Evolutionary conservation across 1,140 invertebrate genomes (phyloP).

Genomic region (Gonioctena quinquepunctata): DNA sequence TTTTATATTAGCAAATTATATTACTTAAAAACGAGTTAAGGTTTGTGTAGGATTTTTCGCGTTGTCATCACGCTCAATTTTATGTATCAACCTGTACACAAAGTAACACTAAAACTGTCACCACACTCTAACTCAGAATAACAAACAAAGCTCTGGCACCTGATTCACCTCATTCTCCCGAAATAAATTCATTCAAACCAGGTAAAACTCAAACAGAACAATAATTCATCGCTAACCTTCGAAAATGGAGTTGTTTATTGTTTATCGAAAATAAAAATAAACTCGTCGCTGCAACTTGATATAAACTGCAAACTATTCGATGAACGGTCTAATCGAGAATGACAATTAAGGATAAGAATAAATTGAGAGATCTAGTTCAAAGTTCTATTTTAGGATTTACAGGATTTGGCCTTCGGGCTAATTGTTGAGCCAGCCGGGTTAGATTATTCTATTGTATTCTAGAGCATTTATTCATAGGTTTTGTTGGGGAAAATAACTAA

Average conservation of each 20-base stretch:
- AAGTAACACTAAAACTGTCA: too few species aligned
- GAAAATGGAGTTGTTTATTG: not conserved
- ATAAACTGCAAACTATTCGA: not conserved
- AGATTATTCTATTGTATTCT: too few species aligned
- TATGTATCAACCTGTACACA: too few species aligned
- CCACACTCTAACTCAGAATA: not conserved
- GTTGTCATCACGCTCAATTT: too few species aligned
- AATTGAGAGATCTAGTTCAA: conserved; percentile 1
- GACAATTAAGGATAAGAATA: conserved; percentile 28
- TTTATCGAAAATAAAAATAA: conserved; percentile 2
- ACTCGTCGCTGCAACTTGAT: not conserved
- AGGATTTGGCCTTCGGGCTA: not conserved
- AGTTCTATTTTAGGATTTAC: not conserved
- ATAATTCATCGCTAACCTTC: not conserved
- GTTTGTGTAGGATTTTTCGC: too few species aligned
- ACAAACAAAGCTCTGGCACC: not conserved
- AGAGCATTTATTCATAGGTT: too few species aligned
- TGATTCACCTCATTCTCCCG: not conserved
- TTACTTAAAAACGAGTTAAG: too few species aligned
- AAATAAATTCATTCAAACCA: not conserved
- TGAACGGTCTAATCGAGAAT: not conserved
- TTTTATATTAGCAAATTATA: too few species aligned
- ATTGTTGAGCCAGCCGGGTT: too few species aligned
- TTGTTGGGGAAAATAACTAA: too few species aligned
- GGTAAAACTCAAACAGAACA: not conserved